Evolutionary conservation across 1,140 invertebrate species (phyloP), one percentile per base, ranked within the genome.

Genomic region (Drosophila busckii): DNA sequence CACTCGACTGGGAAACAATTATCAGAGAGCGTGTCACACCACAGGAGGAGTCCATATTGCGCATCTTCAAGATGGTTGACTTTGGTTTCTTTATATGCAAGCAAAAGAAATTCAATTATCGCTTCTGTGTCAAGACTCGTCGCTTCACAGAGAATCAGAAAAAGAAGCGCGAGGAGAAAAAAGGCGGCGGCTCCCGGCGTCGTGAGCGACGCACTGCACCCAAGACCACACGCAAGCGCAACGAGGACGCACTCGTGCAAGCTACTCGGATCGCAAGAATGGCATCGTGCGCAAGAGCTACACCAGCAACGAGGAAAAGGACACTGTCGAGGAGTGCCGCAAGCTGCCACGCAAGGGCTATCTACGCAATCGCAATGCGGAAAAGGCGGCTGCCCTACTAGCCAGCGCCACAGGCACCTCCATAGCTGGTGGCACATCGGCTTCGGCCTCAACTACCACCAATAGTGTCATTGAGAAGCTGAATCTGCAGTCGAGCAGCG

Each of bases 11-110:
- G 93, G 89, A 89, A 29, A 88, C 90, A 34, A 85, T 90, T 5
- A 84, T 90, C 26, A 90, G 90, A 4, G 89, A 88, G 32, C 89
- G 89, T 53, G 89, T 92, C 28, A 90, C 89, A 37, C 78, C 88
- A 1, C 89, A 89, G 55, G 93, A 94, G 71, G 92, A 93, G 75
- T 90, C 91, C 12, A 84, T 93, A 10, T 82, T 94, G 16, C 89
- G 93, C 63, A 89, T 91, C 12, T 86, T 92, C 22, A 93, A 93
- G 80, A 89, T 95, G 45, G 87, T 93, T n/a, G 89, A 92, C 41
- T 94, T 94, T 88, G 93, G 93, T 2, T 89, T 87, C 54, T 87
- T 85, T 10, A 84, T 87, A 5, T 87, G 86, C 60, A 87, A 87
- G 13, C 78, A 87, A 25, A 87, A 87, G 52, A 87, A 87, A 42